phyloP scores from a whole-genome alignment of 2,797 vertebrate genomes.

The Cyclopterus lumpus region DNA sequence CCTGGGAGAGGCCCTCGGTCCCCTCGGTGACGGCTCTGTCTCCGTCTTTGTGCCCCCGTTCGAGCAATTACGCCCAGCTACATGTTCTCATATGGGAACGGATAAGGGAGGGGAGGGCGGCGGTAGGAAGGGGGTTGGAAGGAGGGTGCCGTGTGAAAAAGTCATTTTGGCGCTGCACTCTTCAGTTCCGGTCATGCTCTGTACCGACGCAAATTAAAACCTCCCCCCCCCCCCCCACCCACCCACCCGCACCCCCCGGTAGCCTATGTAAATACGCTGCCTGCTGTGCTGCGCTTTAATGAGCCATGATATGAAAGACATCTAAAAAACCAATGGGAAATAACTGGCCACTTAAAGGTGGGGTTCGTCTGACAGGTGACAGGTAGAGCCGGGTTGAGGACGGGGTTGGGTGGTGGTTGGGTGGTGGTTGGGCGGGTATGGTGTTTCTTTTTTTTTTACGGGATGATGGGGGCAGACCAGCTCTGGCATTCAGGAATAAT shows the following conservation, averaged over 20 bases:
- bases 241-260: slow-evolving; percentile 51
- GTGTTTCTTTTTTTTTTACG: slow-evolving; percentile 14
- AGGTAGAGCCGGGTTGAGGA: slow-evolving; percentile 76
- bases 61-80: slow-evolving; percentile 85
- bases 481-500: slow-evolving; percentile 79
- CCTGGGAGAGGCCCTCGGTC: slow-evolving; percentile 68
- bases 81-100: slow-evolving; percentile 78
- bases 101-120: slow-evolving; percentile 50
- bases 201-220: slow-evolving; percentile 87
- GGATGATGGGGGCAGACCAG: slow-evolving; percentile 66
- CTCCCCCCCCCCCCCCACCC: slow-evolving; percentile 52
- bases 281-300: slow-evolving; percentile 87
- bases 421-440: slow-evolving; percentile 7
- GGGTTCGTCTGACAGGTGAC: slow-evolving; percentile 85
- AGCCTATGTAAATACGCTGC: slow-evolving; percentile 87
- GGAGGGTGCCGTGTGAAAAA: slow-evolving; percentile 80
- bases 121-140: slow-evolving; percentile 12
- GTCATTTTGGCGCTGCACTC: slow-evolving; percentile 84
- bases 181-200: slow-evolving; percentile 89
- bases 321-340: slow-evolving; percentile 82
- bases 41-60: slow-evolving; percentile 80
- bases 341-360: slow-evolving; percentile 85
- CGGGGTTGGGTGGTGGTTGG: slow-evolving; percentile 53
- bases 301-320: slow-evolving; percentile 90
- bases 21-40: slow-evolving; percentile 76